Base-by-base conservation (phyloP, 1,140 invertebrate species). In the Tenebrio molitor region DNA sequence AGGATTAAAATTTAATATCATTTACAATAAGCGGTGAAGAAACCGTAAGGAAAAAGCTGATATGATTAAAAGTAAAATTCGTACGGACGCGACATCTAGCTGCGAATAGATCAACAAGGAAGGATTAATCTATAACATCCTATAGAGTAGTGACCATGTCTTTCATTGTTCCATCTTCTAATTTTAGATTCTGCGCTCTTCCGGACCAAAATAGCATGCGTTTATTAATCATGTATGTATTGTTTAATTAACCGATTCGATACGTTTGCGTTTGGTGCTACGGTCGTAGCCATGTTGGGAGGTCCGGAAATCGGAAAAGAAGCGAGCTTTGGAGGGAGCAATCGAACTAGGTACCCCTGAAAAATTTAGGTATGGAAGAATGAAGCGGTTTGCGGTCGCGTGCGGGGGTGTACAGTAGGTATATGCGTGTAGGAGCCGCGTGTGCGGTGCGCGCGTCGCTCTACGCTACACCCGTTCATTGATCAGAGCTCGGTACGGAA, bases 381-480 rank as follows among this genome's bases (percentile, higher is more conserved):
- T 15, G 19, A 66, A 17, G n/a, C 6, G 16, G 36, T 14, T 25
- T 12, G 21, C 50, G 23, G 21, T 14, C 23, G 16, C 50, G 23
- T 66, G 63, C 58, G 66, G 62, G 66, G 29, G 21, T 21, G 50
- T 58, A 17, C 8, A 33, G 29, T 33, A 33, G 36, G 72, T 25
- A 16, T 29, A 23, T 63, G 71, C 33, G 41, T 72, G 72, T 74
- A 33, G 72, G 72, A 33, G 71, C 71, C 73, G 78, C 69, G 42
- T 74, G 76, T 77, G 64, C 14, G 65, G 68, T 74, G 78, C 77
- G 79, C 76, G 66, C 74, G 76, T 82, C 81, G 80, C 81, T 84
- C 81, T 81, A 85, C 85, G 83, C 81, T 82, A 81, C 79, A 81
- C 76, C 76, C 80, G 79, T 78, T 80, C 77, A 79, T 81, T 81